Conservation (phyloP, 1,140 invertebrate species). For the Bombyx mori region DNA sequence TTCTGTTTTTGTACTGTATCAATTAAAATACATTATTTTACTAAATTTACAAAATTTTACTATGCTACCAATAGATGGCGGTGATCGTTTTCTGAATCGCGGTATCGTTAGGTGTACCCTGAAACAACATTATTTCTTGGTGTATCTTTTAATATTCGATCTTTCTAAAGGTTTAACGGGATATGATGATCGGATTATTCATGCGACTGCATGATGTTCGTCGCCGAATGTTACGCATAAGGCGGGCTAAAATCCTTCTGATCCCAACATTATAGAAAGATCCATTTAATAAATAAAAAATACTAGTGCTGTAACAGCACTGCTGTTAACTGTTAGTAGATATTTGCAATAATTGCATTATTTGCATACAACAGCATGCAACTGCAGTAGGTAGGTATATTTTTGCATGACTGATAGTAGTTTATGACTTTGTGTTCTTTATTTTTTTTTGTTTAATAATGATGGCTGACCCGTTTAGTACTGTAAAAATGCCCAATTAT, state of each 20-base stretch:
- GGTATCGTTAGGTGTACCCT: slow-evolving; percentile 21
- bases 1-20: too few relatives aligned
- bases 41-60: background rate
- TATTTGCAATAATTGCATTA: too few relatives aligned
- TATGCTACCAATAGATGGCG: slow-evolving; percentile 32
- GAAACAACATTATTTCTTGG: too few relatives aligned
- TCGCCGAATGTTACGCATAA: slow-evolving; percentile 53
- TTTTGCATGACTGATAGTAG: too few relatives aligned
- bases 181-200: slow-evolving; percentile 55
- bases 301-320: background rate
- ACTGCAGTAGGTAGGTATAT: too few relatives aligned
- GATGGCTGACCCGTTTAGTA: too few relatives aligned
- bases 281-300: slow-evolving; percentile 11
- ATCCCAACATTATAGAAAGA: slow-evolving; percentile 38
- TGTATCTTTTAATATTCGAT: slow-evolving; percentile 12
- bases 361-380: background rate
- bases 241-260: slow-evolving; percentile 52
- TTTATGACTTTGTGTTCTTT: too few relatives aligned
- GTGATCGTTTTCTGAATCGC: slow-evolving; percentile 22
- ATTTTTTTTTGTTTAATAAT: too few relatives aligned
- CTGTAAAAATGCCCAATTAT: too few relatives aligned
- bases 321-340: too few relatives aligned
- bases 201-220: slow-evolving; percentile 52
- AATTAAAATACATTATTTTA: too few relatives aligned
- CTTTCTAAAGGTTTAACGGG: slow-evolving; percentile 56